These are phyloP conservation scores for Parus major DNA, from an alignment of 2,113 vertebrate species.

Conservation along the genomic window DNA sequence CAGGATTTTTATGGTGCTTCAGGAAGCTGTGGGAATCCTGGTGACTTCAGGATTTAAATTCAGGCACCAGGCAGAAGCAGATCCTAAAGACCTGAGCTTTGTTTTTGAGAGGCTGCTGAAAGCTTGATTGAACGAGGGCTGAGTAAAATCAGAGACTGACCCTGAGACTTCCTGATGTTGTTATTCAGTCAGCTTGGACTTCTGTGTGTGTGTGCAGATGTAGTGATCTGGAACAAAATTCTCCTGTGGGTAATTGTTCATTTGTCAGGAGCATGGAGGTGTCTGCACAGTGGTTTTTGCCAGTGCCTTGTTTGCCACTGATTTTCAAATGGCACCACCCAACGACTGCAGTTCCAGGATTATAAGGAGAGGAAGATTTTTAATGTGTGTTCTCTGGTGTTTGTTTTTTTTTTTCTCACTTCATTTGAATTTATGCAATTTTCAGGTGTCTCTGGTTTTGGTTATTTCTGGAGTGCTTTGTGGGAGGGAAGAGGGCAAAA, in stretches of 20 bases:
- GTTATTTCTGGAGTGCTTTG: not conserved
- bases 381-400: accelerated
- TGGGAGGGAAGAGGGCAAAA: not conserved
- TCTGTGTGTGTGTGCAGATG: not conserved
- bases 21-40: not conserved
- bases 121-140: not conserved
- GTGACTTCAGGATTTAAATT: not conserved
- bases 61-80: not conserved
- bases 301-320: not conserved
- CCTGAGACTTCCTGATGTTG: not conserved
- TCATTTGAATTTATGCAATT: not conserved
- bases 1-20: not conserved
- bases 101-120: not conserved
- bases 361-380: not conserved
- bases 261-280: not conserved
- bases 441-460: not conserved
- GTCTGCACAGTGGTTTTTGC: not conserved
- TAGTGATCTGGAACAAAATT: not conserved
- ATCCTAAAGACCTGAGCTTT: not conserved
- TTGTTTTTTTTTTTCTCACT: not conserved
- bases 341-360: not conserved
- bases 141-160: not conserved
- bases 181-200: not conserved
- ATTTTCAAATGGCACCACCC: not conserved
- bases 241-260: accelerated